Evolutionary conservation across 1,140 invertebrate species (phyloP), one percentile per base, ranked within the genome.

Genomic region (Sycophila sp.): DNA sequence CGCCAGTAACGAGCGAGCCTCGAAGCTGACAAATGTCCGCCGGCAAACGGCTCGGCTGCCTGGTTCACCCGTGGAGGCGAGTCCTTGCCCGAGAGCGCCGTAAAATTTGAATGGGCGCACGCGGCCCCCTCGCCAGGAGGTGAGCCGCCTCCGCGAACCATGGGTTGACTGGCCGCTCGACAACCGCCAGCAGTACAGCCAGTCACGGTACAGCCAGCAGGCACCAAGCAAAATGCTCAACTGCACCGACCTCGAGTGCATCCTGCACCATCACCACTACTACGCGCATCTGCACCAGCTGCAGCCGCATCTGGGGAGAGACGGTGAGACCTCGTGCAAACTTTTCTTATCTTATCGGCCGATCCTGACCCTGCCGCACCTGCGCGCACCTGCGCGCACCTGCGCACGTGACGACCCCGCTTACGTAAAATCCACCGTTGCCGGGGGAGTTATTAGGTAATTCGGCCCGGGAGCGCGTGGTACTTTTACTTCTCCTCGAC

Each of bases 201-300:
- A n/a, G n/a, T n/a, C n/a, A n/a, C n/a, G n/a, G n/a, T n/a, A n/a
- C n/a, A n/a, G n/a, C n/a, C n/a, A n/a, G n/a, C n/a, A n/a, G n/a
- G n/a, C n/a, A n/a, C n/a, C n/a, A n/a, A n/a, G n/a, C 69, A 85
- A 81, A 70, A 93, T 93, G 91, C 87, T 93, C 82, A 93, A 93
- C 83, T 93, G 91, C 83, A 92, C 91, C 38, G 91, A 92, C 87
- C 87, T 92, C 81, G 91, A 91, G 86, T 93, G 91, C 87, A 91
- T 92, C 80, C 84, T 92, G 79, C 91, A 92, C 85, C 90, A 92
- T 81, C 90, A 92, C 78, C 91, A 92, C 77, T 91, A 92, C 78
- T 91, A 92, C 80, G 90, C 89, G 38, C 90, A 92, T 84, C 84
- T 91, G 55, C 90, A 91, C 81, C 90, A 92, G 80, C 86, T 91